phyloP scores from a whole-genome alignment of 2,797 vertebrate genomes.

The Clarias platycephalus region DNA sequence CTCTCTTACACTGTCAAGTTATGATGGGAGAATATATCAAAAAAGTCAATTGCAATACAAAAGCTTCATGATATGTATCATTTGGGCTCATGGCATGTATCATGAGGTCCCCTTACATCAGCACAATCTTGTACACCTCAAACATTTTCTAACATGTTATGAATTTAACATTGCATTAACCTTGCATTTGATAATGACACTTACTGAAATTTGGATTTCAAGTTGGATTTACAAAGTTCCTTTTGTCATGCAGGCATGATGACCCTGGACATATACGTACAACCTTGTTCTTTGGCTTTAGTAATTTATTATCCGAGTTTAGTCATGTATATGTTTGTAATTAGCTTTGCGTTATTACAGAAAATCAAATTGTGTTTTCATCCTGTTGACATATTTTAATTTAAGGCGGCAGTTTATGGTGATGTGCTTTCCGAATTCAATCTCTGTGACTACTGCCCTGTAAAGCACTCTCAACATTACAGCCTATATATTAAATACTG shows the following conservation, averaged over 20 bases:
- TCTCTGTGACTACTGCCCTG: background rate
- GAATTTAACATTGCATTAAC: no score
- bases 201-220: background rate
- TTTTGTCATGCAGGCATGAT: background rate
- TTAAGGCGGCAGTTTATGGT: background rate
- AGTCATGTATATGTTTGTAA: background rate
- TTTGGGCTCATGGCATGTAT: no score
- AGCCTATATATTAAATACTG: background rate
- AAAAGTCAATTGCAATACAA: no score
- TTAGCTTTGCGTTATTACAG: background rate
- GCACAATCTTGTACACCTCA: no score
- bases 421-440: background rate
- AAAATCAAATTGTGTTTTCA: background rate
- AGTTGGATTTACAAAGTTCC: background rate
- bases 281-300: background rate
- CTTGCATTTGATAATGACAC: background rate
- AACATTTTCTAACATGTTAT: no score
- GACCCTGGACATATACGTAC: background rate
- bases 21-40: no score
- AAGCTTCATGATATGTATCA: no score
- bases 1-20: no score
- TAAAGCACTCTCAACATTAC: background rate
- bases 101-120: no score
- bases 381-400: background rate
- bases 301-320: background rate